These are phyloP conservation scores for Ligdia adustata DNA, from an alignment of 2,888 invertebrate genomes.

Conservation along the genomic window DNA sequence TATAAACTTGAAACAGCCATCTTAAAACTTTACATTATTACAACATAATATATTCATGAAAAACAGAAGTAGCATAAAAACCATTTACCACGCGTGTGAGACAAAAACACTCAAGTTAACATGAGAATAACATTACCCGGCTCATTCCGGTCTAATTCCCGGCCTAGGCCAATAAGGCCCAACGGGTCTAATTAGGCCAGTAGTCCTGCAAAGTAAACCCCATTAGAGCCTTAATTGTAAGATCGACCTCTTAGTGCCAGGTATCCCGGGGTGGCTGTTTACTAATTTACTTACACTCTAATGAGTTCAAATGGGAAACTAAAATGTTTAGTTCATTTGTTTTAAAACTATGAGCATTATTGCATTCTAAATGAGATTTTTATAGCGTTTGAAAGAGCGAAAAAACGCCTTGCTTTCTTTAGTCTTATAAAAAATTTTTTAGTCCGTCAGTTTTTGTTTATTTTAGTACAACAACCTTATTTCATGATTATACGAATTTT, in stretches of 20 bases:
- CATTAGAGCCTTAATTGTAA: slow-evolving; percentile 17
- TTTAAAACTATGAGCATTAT: slow-evolving; percentile 3
- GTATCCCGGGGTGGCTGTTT: slow-evolving; percentile 13
- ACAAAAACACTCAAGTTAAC: slow-evolving; percentile 12
- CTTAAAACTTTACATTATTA: too few species aligned
- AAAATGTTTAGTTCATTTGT: not conserved
- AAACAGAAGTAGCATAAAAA: not conserved
- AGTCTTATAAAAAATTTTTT: too few species aligned
- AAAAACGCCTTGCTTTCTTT: too few species aligned
- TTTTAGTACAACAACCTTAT: too few species aligned
- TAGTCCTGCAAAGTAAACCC: slow-evolving; percentile 11
- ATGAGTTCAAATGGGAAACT: not conserved
- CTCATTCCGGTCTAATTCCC: slow-evolving; percentile 5
- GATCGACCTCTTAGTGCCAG: slow-evolving; percentile 12
- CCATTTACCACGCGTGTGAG: not conserved
- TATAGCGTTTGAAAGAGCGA: too few species aligned
- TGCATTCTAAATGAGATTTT: too few species aligned
- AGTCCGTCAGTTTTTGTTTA: too few species aligned
- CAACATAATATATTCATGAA: too few species aligned
- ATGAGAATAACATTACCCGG: slow-evolving; percentile 12
- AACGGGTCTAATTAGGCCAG: slow-evolving; percentile 17
- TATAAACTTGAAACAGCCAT: too few species aligned
- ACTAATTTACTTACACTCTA: slow-evolving; percentile 8
- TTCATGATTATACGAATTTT: too few species aligned
- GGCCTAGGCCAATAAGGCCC: slow-evolving; percentile 17